Evolutionary conservation across 1,140 invertebrate genomes (phyloP).

Genomic region (Hyles euphorbiae): DNA sequence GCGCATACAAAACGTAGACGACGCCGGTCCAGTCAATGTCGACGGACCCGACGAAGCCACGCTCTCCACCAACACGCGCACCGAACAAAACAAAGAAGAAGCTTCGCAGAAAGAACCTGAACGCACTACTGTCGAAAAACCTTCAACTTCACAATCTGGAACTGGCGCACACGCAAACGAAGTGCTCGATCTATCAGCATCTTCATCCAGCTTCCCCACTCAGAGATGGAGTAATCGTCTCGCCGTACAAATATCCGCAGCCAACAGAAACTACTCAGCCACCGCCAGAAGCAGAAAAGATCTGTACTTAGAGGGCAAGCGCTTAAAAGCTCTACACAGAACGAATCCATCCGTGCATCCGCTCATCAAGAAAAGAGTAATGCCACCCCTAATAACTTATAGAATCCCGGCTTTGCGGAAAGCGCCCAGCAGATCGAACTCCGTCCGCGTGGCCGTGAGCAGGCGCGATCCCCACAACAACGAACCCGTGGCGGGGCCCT

Average conservation of each 20-base stretch:
- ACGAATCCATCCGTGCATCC: constrained; percentile 64
- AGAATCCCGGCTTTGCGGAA: constrained; percentile 55
- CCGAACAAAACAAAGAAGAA: not conserved
- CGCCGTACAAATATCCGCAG: constrained; percentile 66
- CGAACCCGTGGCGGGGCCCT: constrained; percentile 49
- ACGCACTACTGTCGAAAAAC: not conserved
- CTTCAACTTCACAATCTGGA: constrained; percentile 10
- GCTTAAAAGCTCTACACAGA: constrained; percentile 58
- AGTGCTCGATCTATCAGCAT: constrained; percentile 12
- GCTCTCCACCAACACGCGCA: constrained; percentile 7
- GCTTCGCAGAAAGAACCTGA: not conserved
- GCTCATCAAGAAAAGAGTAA: constrained; percentile 43
- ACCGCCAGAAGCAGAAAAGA: constrained; percentile 61
- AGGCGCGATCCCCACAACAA: constrained; percentile 21
- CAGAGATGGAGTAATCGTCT: constrained; percentile 62
- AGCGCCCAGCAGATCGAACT: constrained; percentile 29
- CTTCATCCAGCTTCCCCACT: constrained; percentile 14
- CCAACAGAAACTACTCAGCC: constrained; percentile 62
- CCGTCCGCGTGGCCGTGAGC: constrained; percentile 14
- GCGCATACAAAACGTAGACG: constrained; percentile 54
- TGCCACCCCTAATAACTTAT: constrained; percentile 50
- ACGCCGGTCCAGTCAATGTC: constrained; percentile 53
- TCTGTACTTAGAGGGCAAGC: constrained; percentile 55
- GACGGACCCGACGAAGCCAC: constrained; percentile 48
- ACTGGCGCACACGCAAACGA: constrained; percentile 4